Conservation (phyloP, 2,797 vertebrate species). For the Spinus olivaceus region DNA sequence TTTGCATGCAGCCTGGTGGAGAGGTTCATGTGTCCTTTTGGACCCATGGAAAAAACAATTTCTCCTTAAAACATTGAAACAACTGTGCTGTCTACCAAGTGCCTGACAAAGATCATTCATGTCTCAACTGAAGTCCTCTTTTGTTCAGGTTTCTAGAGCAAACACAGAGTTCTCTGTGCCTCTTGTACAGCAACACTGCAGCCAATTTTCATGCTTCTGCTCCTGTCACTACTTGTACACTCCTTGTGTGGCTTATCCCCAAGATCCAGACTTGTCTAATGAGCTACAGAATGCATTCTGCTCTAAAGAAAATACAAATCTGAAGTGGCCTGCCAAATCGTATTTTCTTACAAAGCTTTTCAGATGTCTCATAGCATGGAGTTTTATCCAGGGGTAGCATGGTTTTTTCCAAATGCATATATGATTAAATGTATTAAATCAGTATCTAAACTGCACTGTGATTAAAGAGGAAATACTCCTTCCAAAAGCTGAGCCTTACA, state of each 20-base stretch:
- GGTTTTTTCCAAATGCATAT: neutral
- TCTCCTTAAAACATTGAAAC: neutral
- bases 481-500: neutral
- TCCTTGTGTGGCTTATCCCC: neutral
- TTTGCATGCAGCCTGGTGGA: neutral
- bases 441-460: neutral
- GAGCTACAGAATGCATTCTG: neutral
- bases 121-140: neutral
- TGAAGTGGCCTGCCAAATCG: rapidly evolving
- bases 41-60: neutral
- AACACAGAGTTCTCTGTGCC: neutral
- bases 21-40: neutral
- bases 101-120: neutral
- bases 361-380: neutral
- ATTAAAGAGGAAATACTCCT: neutral
- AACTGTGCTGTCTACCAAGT: neutral
- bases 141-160: neutral
- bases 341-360: neutral
- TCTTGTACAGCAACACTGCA: neutral
- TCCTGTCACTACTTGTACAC: neutral
- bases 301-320: neutral
- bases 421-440: neutral
- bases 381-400: neutral
- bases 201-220: neutral
- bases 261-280: neutral